Evolutionary conservation across 2,113 vertebrate species (phyloP), one percentile per base, ranked within the genome.

Genomic region (Aleadryas rufinucha): DNA sequence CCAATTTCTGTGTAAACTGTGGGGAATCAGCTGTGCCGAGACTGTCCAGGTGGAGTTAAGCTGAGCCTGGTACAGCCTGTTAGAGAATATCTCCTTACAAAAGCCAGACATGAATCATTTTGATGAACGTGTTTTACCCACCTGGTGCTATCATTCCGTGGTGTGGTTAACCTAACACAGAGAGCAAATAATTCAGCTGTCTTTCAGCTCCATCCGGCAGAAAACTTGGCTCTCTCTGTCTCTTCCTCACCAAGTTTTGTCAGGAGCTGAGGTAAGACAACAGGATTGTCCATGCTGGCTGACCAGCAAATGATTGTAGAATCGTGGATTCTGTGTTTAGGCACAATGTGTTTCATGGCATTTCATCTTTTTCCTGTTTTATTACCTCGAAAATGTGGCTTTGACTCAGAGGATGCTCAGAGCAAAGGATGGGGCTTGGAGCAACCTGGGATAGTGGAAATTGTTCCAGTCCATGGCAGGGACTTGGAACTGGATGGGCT

Each of bases 281-380:
- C 39, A 23, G 60, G 45, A 52, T 26, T 63, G 56, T 35, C 52
- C 6, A 1, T 24, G n/a, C 47, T 68, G 61, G 17, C n/a, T 21
- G 61, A 13, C 47, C 39, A 13, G 26, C 7, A 39, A n/a, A 11
- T 19, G 14, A 4, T 4, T 31, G 54, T 19, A 22, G 17, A 28
- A 14, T 3, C 17, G 4, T 13, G 35, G 39, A 13, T 27, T 41
- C 53, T 41, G 41, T 30, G 14, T 31, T 42, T 8, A 20, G 72
- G 33, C 18, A 39, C 10, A 9, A 21, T 1, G 23, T 24, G n/a
- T 20, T 39, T 11, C 0, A 0, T 9, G 35, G 14, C 10, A 22
- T 23, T 63, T 23, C 22, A 31, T 16, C 6, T 49, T 69, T 63
- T 30, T 23, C 41, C 21, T 16, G 1, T 8, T 41, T 76, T 13